Conservation (phyloP, 2,888 invertebrate genomes). For the Zaprionus bogoriensis region DNA sequence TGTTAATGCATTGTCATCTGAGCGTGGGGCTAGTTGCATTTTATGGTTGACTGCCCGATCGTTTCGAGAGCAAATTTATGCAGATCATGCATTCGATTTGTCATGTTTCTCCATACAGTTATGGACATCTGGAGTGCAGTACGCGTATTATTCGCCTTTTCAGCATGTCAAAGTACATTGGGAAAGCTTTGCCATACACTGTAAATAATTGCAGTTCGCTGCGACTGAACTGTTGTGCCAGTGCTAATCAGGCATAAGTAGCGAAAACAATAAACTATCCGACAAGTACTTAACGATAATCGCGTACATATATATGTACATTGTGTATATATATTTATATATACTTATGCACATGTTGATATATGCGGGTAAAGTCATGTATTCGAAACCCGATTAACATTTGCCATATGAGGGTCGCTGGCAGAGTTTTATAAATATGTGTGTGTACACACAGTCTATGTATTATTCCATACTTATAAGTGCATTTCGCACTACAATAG, state of each 20-base stretch:
- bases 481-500: conserved; percentile 4
- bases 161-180: neutral
- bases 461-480: neutral
- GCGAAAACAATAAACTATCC: conserved; percentile 17
- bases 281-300: conserved; percentile 3
- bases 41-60: conserved; percentile 30
- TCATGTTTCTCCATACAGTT: too few relatives aligned
- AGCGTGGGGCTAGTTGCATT: conserved; percentile 20
- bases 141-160: conserved; percentile 2
- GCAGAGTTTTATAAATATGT: neutral
- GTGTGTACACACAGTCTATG: neutral
- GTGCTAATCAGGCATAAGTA: conserved; percentile 30
- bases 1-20: conserved; percentile 27
- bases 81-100: conserved; percentile 34
- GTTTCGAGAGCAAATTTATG: conserved; percentile 20
- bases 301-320: neutral
- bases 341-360: neutral
- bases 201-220: conserved; percentile 1
- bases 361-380: neutral
- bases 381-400: neutral
- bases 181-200: neutral
- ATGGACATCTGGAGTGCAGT: neutral
- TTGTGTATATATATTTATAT: neutral
- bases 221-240: conserved; percentile 2
- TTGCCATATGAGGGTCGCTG: too few relatives aligned